Percentiles rank a stretch among this genome's conserved stretches.
These are phyloP conservation scores for Phoxinus phoxinus DNA, from an alignment of 2,113 vertebrate genomes.

Conservation along the genomic window DNA sequence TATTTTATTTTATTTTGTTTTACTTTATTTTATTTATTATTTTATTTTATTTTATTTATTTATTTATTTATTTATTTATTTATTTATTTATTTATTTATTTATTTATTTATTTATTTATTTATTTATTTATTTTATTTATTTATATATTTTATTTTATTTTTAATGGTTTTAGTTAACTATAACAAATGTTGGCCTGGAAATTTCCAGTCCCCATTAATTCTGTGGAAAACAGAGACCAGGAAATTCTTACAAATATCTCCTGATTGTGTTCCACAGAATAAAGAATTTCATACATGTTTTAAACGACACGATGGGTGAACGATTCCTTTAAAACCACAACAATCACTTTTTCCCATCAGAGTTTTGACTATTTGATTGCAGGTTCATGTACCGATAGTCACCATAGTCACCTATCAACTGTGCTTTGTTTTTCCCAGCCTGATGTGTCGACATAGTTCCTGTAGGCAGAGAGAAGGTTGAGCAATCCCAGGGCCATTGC, in stretches of 20 bases:
- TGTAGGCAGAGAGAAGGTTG: constrained; percentile 54
- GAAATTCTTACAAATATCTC: neutral
- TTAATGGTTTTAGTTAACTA: neutral
- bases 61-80: no score
- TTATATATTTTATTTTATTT: no score
- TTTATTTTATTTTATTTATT: no score
- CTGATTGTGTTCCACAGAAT: neutral
- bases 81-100: no score
- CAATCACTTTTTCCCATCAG: constrained; percentile 13
- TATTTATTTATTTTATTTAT: no score
- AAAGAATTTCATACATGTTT: neutral
- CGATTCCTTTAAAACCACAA: neutral
- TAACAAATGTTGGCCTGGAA: neutral
- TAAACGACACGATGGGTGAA: neutral
- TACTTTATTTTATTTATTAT: no score
- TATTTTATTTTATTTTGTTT: no score
- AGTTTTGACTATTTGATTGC: constrained; percentile 36
- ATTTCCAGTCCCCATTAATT: neutral
- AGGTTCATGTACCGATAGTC: constrained; percentile 55
- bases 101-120: no score
- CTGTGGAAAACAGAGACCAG: neutral
- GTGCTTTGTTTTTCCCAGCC: constrained; percentile 52
- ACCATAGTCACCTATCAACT: constrained; percentile 44
- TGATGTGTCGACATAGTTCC: constrained; percentile 57
- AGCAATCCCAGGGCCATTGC: constrained; percentile 58